Conservation (phyloP, 2,888 invertebrate genomes). For the Bombylius major region DNA sequence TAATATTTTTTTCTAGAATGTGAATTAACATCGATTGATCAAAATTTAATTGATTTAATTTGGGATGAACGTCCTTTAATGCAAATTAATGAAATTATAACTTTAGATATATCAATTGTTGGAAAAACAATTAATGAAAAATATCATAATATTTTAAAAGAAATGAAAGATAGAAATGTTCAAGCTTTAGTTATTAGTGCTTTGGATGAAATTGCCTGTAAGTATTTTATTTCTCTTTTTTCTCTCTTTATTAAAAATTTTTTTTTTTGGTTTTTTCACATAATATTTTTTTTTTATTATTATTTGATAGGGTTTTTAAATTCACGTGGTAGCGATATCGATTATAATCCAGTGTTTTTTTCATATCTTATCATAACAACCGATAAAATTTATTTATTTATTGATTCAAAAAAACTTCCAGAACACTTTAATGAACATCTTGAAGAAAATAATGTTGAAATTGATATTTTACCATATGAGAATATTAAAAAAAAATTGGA, state of each 20-base stretch:
- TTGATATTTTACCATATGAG: slow-evolving; percentile 43
- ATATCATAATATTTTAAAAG: slow-evolving; percentile 45
- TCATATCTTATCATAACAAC: slow-evolving; percentile 53
- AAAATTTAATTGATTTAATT: slow-evolving; percentile 64
- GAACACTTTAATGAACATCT: slow-evolving; percentile 45
- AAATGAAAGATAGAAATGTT: slow-evolving; percentile 51
- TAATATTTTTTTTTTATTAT: not conserved
- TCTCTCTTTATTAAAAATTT: too few species aligned
- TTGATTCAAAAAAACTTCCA: slow-evolving; percentile 46
- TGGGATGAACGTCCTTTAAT: slow-evolving; percentile 47
- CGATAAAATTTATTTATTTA: slow-evolving; percentile 48
- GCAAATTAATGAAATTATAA: slow-evolving; percentile 40
- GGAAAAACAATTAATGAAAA: slow-evolving; percentile 55
- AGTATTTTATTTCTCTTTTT: not conserved
- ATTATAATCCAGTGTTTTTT: slow-evolving; percentile 83
- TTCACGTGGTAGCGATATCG: slow-evolving; percentile 81
- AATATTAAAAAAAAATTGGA: slow-evolving; percentile 39
- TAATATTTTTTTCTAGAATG: slow-evolving; percentile 37
- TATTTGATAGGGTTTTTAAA: slow-evolving; percentile 62
- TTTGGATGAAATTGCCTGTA: slow-evolving; percentile 82
- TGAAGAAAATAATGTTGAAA: slow-evolving; percentile 40
- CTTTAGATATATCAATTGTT: slow-evolving; percentile 40
- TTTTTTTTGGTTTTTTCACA: too few species aligned
- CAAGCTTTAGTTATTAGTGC: slow-evolving; percentile 60
- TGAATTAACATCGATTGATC: slow-evolving; percentile 47